Evolutionary conservation across 2,888 invertebrate genomes (phyloP).

Genomic region (Micoletzkya japonica): DNA sequence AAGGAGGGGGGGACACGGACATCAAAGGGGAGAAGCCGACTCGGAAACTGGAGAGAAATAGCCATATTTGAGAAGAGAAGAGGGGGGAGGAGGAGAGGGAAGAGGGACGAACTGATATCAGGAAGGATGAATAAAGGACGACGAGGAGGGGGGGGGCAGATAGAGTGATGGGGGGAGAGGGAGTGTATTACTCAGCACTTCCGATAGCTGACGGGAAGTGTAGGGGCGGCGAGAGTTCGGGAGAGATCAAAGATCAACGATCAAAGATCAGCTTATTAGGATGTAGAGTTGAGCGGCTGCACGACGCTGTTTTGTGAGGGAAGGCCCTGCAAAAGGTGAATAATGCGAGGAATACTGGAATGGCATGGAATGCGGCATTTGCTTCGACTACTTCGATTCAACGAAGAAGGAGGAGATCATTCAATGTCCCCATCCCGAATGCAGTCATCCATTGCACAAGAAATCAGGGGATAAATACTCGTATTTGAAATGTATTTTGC

Average conservation of each 20-base stretch:
- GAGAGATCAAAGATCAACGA: constrained; percentile 1
- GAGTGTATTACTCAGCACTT: background rate
- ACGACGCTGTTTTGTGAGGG: constrained; percentile 8
- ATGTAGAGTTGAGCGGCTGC: constrained; percentile 21
- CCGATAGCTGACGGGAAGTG: background rate
- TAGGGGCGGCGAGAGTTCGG: background rate
- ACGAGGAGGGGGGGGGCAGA: background rate
- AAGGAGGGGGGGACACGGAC: no score
- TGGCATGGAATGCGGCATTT: no score
- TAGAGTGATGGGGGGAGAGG: constrained; percentile 1
- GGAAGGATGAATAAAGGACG: background rate
- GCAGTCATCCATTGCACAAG: no score
- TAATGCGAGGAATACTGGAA: no score
- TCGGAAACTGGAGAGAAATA: background rate
- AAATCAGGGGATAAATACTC: no score
- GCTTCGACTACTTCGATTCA: no score
- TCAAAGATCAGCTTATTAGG: background rate
- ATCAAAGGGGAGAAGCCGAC: background rate
- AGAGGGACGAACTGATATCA: background rate
- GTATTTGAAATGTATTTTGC: no score
- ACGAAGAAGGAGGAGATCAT: no score
- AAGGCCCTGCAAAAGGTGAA: constrained; percentile 14
- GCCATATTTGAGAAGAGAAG: background rate
- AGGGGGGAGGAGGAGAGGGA: background rate
- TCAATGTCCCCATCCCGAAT: no score